Evolutionary conservation across 2,888 invertebrate genomes (phyloP), one percentile per base, ranked within the genome.

Genomic region (Aspidiotus destructor): DNA sequence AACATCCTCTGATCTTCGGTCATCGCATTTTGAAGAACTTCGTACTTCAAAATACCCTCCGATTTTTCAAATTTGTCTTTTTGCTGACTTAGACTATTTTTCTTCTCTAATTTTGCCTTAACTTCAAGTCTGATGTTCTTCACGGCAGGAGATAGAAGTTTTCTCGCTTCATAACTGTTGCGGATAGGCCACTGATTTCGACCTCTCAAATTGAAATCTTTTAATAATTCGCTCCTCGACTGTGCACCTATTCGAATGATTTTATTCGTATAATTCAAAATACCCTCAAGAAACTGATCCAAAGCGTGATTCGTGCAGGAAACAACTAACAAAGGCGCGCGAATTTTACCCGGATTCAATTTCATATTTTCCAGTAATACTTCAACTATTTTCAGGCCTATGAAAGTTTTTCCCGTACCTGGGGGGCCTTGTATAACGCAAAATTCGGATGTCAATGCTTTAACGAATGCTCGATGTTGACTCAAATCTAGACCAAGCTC

Each of bases 221-320:
- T 69, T 42, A 88, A 74, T 9, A 76, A 74, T 69, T 81, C 79
- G 74, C 81, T 83, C 73, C 85, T 85, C 5, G 85, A 84, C 74
- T 86, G 85, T 41, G 84, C 83, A n/a, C 90, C 89, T 68, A 90
- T 79, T 70, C 89, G 80, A 1, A 88, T 79, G 70, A 90, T 80
- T 70, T 80, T 80, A 0, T 80, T 74, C 0, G 86, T 86, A 3
- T 82, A 77, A 40, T 77, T 74, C 0, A 85, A 74, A n/a, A 88
- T 78, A 10, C 86, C 87, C 75, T 88, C 85, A 42, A 92, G 77
- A 76, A 92, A 92, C 76, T 92, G 90, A 79, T 92, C 92, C 58
- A 93, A 77, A 8, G 91, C 91, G 76, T 91, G 89, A 79, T 92
- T 92, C 10, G 91, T 92, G 76, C 85, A 89, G 74, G 90, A 89